phyloP scores from a whole-genome alignment of 2,888 invertebrate genomes.

The Acrocera orbiculus region DNA sequence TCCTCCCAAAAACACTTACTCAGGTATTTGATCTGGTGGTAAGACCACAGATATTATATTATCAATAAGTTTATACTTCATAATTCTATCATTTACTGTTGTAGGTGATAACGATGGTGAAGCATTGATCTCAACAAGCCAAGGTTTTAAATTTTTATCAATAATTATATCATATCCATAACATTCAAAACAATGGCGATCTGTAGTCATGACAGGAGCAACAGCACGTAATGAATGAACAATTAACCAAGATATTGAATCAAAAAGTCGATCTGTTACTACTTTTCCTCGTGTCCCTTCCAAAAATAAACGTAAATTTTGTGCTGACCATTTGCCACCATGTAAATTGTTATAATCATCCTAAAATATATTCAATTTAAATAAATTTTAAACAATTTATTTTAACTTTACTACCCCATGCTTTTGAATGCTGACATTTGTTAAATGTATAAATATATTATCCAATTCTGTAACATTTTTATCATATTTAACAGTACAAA shows the following conservation, averaged over 20 bases:
- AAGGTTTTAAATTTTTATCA: slow-evolving; percentile 83
- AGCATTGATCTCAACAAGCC: slow-evolving; percentile 87
- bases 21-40: slow-evolving; percentile 75
- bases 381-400: background rate
- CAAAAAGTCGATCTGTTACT: slow-evolving; percentile 75
- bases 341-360: slow-evolving; percentile 87
- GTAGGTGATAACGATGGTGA: slow-evolving; percentile 89
- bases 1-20: no score
- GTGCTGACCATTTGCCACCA: slow-evolving; percentile 87
- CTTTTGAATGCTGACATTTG: slow-evolving; percentile 96
- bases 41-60: slow-evolving; percentile 81
- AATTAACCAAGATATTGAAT: slow-evolving; percentile 75
- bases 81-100: slow-evolving; percentile 80
- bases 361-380: slow-evolving; percentile 27
- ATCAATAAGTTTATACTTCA: slow-evolving; percentile 86
- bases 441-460: slow-evolving; percentile 87
- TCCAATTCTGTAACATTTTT: slow-evolving; percentile 72
- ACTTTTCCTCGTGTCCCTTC: slow-evolving; percentile 80
- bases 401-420: slow-evolving; percentile 49
- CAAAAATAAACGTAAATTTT: slow-evolving; percentile 74
- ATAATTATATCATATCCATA: slow-evolving; percentile 95
- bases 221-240: slow-evolving; percentile 88
- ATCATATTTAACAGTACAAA: slow-evolving; percentile 91
- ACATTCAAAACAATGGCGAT: slow-evolving; percentile 57
- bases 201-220: slow-evolving; percentile 81